A percentile compares a stretch with the other conserved stretches of the same genome.
Evolutionary conservation across 2,113 vertebrate species (phyloP).

Genomic region (Sitta europaea): DNA sequence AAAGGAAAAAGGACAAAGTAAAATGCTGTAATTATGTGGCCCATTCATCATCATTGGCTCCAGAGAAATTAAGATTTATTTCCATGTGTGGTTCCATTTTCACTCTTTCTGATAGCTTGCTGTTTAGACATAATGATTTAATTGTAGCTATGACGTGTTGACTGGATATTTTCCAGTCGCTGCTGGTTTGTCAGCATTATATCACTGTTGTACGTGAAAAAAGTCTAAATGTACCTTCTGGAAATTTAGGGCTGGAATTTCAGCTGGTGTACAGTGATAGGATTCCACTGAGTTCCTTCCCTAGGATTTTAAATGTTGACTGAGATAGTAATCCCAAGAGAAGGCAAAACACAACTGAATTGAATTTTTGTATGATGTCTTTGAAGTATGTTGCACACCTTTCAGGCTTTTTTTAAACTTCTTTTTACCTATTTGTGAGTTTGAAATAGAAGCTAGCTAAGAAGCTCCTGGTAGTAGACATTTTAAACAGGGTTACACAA

Average conservation of each 20-base stretch:
- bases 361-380: neutral
- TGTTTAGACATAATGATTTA: slow-evolving; percentile 46
- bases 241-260: neutral
- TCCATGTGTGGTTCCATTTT: neutral
- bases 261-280: neutral
- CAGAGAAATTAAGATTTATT: slow-evolving; percentile 41
- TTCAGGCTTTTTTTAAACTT: neutral
- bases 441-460: neutral
- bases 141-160: neutral
- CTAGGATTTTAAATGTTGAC: neutral
- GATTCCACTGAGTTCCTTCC: neutral
- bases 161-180: slow-evolving; percentile 24
- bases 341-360: neutral
- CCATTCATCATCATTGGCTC: neutral
- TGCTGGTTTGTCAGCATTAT: neutral
- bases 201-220: neutral
- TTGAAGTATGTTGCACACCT: neutral
- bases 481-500: neutral
- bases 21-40: slow-evolving; percentile 22
- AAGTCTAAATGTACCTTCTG: neutral
- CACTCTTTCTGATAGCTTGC: neutral
- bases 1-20: neutral
- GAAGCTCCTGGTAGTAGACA: neutral
- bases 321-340: neutral
- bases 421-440: neutral